Percentiles rank a stretch among this genome's conserved stretches.
Evolutionary conservation across 2,113 vertebrate species (phyloP).

Genomic region (Dendrocopos noguchii): DNA sequence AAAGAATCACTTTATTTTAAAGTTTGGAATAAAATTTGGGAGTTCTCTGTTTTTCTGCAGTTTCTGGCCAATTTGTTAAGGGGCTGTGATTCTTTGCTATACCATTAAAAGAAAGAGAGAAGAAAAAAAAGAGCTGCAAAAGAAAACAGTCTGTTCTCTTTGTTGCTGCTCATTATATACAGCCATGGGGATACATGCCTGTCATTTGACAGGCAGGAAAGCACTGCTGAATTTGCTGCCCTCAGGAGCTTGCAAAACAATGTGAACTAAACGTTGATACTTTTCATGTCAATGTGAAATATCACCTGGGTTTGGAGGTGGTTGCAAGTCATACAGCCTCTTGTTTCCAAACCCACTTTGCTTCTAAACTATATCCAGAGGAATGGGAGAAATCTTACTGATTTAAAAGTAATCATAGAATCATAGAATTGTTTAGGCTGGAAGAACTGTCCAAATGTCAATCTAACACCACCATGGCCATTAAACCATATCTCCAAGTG

Average conservation of each 20-base stretch:
- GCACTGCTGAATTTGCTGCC: constrained; percentile 21
- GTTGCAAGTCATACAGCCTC: not conserved
- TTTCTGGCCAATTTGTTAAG: not conserved
- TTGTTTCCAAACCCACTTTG: not conserved
- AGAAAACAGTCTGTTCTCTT: not conserved
- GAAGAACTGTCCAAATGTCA: too few species aligned
- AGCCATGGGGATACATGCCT: constrained; percentile 10
- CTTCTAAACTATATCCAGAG: not conserved
- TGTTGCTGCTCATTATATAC: constrained; percentile 10
- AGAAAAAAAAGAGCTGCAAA: not conserved
- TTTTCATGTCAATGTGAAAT: not conserved
- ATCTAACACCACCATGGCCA: too few species aligned
- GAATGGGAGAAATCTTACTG: not conserved
- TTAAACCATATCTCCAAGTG: too few species aligned
- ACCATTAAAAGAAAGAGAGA: not conserved
- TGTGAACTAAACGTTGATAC: constrained; percentile 11
- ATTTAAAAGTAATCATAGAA: not conserved
- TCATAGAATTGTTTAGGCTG: too few species aligned
- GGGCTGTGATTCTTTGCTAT: not conserved
- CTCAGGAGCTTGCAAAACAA: constrained; percentile 3
- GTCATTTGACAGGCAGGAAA: constrained; percentile 23
- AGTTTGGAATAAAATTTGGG: too few species aligned
- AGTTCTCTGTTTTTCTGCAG: too few species aligned
- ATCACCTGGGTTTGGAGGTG: not conserved
- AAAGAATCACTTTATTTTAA: too few species aligned